A percentile compares a stretch with the other conserved stretches of the same genome.
phyloP scores from a whole-genome alignment of 2,113 vertebrate genomes.

The Emberiza fucata region DNA sequence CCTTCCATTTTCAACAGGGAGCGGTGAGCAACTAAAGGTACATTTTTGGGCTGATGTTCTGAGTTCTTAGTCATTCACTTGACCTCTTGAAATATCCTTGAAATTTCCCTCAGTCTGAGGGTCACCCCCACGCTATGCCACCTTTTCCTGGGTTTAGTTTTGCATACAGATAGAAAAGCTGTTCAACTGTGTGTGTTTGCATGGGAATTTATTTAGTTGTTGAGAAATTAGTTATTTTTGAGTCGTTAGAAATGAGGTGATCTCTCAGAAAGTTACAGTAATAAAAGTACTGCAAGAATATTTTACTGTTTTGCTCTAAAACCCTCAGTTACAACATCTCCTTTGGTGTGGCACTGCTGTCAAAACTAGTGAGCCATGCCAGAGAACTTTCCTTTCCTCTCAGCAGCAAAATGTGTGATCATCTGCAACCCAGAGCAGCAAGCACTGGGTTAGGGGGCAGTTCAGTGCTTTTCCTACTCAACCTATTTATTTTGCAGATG shows the following conservation, averaged over 20 bases:
- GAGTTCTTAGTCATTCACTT: neutral
- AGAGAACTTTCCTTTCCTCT: neutral
- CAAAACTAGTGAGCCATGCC: neutral
- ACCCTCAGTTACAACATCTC: neutral
- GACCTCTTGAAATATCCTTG: neutral
- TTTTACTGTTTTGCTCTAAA: neutral
- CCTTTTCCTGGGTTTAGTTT: neutral
- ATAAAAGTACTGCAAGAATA: neutral
- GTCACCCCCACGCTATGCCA: neutral
- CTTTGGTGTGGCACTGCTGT: neutral
- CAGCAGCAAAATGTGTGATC: neutral
- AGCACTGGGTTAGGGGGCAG: neutral
- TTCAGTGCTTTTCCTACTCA: neutral
- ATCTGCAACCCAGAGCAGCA: neutral
- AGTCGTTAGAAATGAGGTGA: fast-evolving
- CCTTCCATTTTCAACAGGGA: neutral
- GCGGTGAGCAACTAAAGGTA: neutral
- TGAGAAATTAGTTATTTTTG: neutral
- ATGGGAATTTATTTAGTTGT: neutral
- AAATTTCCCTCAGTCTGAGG: neutral
- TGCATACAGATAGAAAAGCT: neutral
- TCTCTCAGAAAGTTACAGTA: neutral
- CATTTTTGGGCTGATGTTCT: neutral
- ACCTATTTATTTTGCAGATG: neutral
- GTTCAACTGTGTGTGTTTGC: neutral